Evolutionary conservation across 2,113 vertebrate species (phyloP).

Genomic region (Eulemur macaco): DNA sequence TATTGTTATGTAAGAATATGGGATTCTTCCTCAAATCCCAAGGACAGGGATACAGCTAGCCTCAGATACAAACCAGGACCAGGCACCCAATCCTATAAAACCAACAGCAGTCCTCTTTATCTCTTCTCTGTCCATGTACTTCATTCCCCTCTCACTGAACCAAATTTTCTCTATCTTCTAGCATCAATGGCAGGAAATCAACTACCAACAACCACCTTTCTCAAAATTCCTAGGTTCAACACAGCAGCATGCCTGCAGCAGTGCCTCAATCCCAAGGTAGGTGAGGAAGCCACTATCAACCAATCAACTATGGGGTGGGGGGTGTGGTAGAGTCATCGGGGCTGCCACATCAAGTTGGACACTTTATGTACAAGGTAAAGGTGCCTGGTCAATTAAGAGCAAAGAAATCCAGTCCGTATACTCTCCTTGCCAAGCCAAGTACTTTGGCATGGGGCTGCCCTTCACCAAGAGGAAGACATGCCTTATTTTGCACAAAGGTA

Average conservation of each 20-base stretch:
- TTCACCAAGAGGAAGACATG: not conserved
- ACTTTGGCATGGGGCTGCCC: not conserved
- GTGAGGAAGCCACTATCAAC: not conserved
- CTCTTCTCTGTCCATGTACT: not conserved
- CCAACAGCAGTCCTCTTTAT: not conserved
- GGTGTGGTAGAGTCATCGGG: not conserved
- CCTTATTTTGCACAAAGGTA: not conserved
- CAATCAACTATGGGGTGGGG: not conserved
- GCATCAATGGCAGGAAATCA: not conserved
- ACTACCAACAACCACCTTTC: not conserved
- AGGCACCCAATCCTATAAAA: not conserved
- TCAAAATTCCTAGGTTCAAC: not conserved
- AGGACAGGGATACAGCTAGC: not conserved
- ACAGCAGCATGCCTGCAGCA: not conserved
- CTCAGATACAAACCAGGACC: not conserved
- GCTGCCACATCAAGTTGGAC: not conserved
- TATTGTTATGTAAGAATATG: not conserved
- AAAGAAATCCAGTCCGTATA: not conserved
- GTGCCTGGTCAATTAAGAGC: not conserved
- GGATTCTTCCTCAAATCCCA: not conserved
- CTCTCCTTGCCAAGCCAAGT: not conserved
- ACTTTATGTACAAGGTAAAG: not conserved
- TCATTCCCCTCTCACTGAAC: not conserved
- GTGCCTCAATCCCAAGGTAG: not conserved
- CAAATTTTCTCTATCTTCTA: not conserved